A percentile compares a stretch with the other conserved stretches of the same genome.
Evolutionary conservation across 2,797 vertebrate genomes (phyloP).

Genomic region (Gymnothorax javanicus): DNA sequence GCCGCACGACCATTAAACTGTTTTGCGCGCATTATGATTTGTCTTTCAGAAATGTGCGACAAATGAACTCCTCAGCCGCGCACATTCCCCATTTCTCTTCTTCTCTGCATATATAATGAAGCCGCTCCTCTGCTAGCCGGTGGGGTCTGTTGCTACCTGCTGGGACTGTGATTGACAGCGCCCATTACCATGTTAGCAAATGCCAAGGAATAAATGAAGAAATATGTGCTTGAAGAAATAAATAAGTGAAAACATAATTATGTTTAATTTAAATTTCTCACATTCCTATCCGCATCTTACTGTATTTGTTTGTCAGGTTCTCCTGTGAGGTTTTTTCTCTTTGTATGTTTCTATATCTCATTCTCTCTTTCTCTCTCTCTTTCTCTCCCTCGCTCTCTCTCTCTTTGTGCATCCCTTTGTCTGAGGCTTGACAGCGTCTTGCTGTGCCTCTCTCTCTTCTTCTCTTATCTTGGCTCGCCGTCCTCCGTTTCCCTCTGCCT

Average conservation of each 20-base stretch:
- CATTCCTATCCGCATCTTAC: not conserved
- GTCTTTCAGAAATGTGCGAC: not conserved
- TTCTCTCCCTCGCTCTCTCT: not conserved
- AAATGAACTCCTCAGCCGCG: not conserved
- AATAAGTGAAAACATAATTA: slow-evolving; percentile 10
- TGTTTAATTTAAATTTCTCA: not conserved
- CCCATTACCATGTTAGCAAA: slow-evolving; percentile 11
- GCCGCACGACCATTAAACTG: not conserved
- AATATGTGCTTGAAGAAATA: slow-evolving; percentile 1
- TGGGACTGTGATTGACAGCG: not conserved
- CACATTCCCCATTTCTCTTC: not conserved
- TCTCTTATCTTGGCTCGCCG: not conserved
- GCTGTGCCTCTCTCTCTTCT: not conserved
- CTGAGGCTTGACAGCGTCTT: not conserved
- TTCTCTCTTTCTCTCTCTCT: not conserved
- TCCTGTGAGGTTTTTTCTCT: not conserved
- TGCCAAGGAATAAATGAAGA: not conserved
- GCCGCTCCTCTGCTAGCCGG: not conserved
- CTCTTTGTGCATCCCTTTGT: not conserved
- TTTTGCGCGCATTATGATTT: not conserved
- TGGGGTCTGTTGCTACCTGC: not conserved
- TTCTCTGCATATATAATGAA: not conserved
- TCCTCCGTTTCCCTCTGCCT: not conserved
- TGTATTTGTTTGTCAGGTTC: not conserved
- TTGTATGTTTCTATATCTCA: not conserved